These are phyloP conservation scores for Semnopithecus entellus DNA, from an alignment of 2,113 vertebrate species.

Conservation along the genomic window DNA sequence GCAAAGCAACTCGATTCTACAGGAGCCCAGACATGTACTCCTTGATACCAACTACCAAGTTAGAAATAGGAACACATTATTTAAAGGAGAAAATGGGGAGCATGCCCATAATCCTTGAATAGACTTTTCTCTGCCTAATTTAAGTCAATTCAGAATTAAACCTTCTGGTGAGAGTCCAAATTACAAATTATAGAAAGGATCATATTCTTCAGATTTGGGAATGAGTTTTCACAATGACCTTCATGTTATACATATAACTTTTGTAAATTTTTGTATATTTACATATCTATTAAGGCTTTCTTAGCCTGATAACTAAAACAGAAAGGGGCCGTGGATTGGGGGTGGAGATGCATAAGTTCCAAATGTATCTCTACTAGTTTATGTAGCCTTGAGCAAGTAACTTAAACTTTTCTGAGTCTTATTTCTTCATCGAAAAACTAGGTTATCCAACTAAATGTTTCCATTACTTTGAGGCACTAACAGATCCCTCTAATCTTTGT, in stretches of 20 bases:
- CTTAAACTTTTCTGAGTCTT: not conserved
- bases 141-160: not conserved
- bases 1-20: not conserved
- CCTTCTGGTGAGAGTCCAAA: not conserved
- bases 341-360: not conserved
- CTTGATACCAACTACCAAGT: not conserved
- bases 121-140: not conserved
- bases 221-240: not conserved
- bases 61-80: not conserved
- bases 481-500: not conserved
- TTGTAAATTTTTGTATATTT: not conserved
- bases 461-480: not conserved
- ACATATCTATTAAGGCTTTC: not conserved
- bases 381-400: not conserved
- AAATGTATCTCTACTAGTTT: not conserved
- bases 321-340: not conserved
- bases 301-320: not conserved
- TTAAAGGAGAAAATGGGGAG: not conserved
- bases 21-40: not conserved
- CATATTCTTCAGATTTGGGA: not conserved
- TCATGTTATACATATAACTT: not conserved
- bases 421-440: constrained; percentile 19
- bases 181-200: not conserved
- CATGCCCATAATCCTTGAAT: not conserved
- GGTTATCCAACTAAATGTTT: not conserved